These are phyloP conservation scores for Archaeoteleia sp. DNA, from an alignment of 2,888 invertebrate genomes.

Conservation along the genomic window DNA sequence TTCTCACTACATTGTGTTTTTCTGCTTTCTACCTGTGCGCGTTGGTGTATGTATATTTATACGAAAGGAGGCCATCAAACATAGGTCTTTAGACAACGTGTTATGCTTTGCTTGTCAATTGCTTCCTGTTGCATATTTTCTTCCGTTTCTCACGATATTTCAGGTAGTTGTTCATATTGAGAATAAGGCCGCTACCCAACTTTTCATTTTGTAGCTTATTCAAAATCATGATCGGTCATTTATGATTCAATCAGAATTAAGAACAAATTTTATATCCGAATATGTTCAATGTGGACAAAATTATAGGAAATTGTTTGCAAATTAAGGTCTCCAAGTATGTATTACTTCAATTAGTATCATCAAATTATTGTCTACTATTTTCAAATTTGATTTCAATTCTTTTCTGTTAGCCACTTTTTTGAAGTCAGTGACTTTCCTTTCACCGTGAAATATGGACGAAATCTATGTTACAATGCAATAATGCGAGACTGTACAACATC, in stretches of 20 bases:
- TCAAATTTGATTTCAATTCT: no score
- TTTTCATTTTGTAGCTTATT: constrained; percentile 20
- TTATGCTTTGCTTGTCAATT: constrained; percentile 53
- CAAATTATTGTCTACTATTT: no score
- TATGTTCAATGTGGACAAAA: no score
- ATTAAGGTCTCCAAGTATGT: no score
- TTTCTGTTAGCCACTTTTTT: no score
- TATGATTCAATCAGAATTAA: constrained; percentile 36
- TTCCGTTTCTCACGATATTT: constrained; percentile 47
- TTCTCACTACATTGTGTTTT: constrained; percentile 43
- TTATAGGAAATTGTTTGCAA: no score
- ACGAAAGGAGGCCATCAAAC: constrained; percentile 49
- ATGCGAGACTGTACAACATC: no score
- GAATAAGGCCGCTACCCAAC: constrained; percentile 33
- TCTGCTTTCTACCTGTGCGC: constrained; percentile 46
- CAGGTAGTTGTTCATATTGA: constrained; percentile 28
- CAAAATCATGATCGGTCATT: constrained; percentile 7
- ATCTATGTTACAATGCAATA: no score
- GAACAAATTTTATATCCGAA: no score
- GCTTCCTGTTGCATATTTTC: constrained; percentile 49
- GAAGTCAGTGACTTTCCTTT: no score
- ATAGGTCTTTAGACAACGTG: constrained; percentile 46
- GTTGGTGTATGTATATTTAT: constrained; percentile 41
- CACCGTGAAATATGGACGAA: no score
- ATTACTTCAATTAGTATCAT: no score